Evolutionary conservation across 2,797 vertebrate genomes (phyloP), one percentile per base, ranked within the genome.

Genomic region (Pitangus sulphuratus): DNA sequence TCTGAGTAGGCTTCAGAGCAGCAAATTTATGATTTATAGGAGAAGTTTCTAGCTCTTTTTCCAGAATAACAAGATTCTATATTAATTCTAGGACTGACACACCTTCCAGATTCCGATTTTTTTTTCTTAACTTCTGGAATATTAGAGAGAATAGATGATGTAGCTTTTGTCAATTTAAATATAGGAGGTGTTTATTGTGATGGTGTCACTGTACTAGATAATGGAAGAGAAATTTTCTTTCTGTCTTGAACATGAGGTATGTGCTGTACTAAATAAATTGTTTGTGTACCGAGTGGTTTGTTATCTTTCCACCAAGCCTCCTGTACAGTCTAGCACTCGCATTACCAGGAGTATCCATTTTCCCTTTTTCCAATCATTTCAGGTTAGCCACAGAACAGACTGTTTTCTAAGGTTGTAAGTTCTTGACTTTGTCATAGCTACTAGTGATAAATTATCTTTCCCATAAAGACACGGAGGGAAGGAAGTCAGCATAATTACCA

Each of bases 251-350:
- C 4, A 4, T 21, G 11, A 47, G 1, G 4, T 54, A 24, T 40
- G 12, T 40, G 37, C 33, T 87, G 25, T 79, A 53, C 17, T 89
- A 26, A 87, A 64, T 26, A 37, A 84, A 35, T 12, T 74, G 6
- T 16, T 22, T 0, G 0, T 25, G 15, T 82, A 60, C 24, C 2
- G 9, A 93, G 66, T 4, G 3, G 21, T 33, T 91, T 72, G 56
- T 33, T 79, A 11, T 33, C 62, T 84, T 84, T 74, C 30, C 83
- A 10, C 30, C 45, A 87, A 80, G 35, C 14, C 48, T 87, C 35
- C 53, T 26, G 12, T 68, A 87, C 68, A 44, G 48, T 74, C 33
- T 57, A 70, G 26, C 26, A 53, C 31, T 90, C 87, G 17, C 2
- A 3, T 60, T 84, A 77, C 45, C 40, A 14, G 50, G 48, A 70